These are phyloP conservation scores for Asarcornis scutulata DNA, from an alignment of 2,113 vertebrate species.

Conservation along the genomic window DNA sequence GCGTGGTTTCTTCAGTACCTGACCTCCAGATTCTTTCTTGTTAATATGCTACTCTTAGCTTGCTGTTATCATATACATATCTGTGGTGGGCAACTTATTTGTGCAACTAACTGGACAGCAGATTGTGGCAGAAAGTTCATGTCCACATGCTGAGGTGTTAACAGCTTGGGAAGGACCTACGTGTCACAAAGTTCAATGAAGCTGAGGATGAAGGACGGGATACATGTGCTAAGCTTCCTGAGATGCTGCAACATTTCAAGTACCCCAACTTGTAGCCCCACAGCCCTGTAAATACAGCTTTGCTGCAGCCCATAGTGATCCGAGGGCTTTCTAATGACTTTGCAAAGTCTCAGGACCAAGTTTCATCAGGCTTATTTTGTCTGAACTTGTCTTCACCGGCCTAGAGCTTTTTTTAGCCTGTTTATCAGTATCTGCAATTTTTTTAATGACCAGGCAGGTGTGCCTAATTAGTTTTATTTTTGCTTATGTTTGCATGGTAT, in stretches of 20 bases:
- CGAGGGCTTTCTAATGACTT: background rate
- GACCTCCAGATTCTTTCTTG: background rate
- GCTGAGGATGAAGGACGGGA: background rate
- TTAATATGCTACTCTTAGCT: background rate
- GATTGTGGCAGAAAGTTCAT: accelerated
- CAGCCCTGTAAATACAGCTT: background rate
- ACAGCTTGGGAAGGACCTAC: background rate
- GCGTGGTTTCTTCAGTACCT: background rate
- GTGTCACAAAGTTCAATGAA: background rate
- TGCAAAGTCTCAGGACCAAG: background rate
- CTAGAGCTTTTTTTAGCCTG: background rate
- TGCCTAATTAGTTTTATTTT: background rate
- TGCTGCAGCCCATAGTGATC: accelerated
- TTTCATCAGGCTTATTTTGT: background rate
- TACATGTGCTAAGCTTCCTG: background rate
- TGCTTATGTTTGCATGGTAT: background rate
- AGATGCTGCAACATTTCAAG: background rate
- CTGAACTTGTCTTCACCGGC: background rate
- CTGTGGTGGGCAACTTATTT: background rate
- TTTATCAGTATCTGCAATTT: background rate
- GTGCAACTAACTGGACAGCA: background rate
- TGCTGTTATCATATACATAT: background rate
- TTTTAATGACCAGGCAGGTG: background rate
- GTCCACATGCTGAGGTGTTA: background rate
- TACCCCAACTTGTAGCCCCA: background rate